Base-by-base conservation (phyloP, 2,113 vertebrate species). In the Microtus oregoni region DNA sequence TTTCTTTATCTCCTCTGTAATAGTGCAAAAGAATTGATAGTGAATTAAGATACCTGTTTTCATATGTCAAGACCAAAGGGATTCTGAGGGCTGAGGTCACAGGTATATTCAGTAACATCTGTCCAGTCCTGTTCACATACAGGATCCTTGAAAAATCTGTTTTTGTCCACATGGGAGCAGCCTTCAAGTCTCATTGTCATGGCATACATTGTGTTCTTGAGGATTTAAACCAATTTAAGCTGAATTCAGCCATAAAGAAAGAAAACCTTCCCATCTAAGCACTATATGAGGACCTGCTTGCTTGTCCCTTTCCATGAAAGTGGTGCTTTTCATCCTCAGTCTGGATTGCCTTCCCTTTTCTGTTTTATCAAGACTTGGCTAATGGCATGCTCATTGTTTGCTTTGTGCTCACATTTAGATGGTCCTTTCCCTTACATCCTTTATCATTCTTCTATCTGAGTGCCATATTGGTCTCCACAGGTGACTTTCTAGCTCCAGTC, bases 221-320 rank as follows among this genome's bases (percentile, higher is more conserved):
- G 26, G 13, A 70, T 88, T 92, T 96, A 81, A 88, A 88, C 81
- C 17, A 78, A 89, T 61, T 70, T 83, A 22, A 86, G 75, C 41
- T 41, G 76, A 94, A 86, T 88, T 93, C 38, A 94, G 65, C 72
- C 94, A 41, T 63, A 95, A 95, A 17, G 68, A 24, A 94, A 35
- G 86, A 78, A 79, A 73, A 55, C 41, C 30, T 50, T 77, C 68
- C 15, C 13, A 10, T 9, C 58, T 32, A 30, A 79, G 55, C 30
- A n/a, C 52, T 79, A 28, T 72, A 24, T 55, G 44, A 20, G 41
- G 17, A 86, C 17, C 9, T 91, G 61, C 72, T 91, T 94, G 26
- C 28, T 11, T 89, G 58, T 12, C 63, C 47, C 94, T 82, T 1
- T 32, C 47, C 61, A 52, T 81, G 20, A 73, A 91, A 85, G 65